phyloP scores from a whole-genome alignment of 2,113 vertebrate genomes.

The Nycticryphes semicollaris region DNA sequence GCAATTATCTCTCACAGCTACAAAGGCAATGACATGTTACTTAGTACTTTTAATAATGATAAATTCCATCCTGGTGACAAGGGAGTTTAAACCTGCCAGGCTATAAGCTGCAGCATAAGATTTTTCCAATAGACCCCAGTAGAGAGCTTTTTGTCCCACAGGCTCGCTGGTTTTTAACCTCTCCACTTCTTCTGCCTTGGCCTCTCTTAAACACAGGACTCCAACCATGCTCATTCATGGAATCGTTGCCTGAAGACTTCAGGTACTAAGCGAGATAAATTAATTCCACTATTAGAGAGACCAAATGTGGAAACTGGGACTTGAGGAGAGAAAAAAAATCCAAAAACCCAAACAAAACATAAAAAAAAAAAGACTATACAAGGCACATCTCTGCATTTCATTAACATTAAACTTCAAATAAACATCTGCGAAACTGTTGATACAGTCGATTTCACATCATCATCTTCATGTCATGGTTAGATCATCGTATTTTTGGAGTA shows the following conservation, averaged over 20 bases:
- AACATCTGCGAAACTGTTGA: constrained; percentile 51
- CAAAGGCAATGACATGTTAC: constrained; percentile 66
- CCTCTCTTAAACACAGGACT: not conserved
- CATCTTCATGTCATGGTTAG: constrained; percentile 50
- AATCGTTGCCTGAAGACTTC: not conserved
- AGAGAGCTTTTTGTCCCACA: not conserved
- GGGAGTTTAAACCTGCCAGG: not conserved
- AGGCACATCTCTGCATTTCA: constrained; percentile 35
- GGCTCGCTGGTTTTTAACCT: not conserved
- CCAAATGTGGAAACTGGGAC: not conserved
- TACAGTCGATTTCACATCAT: constrained; percentile 40
- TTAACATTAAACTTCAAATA: constrained; percentile 62
- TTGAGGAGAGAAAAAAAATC: not conserved
- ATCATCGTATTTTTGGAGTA: constrained; percentile 33
- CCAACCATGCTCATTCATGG: not conserved
- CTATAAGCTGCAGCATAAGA: not conserved
- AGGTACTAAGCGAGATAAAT: not conserved
- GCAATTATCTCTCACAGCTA: constrained; percentile 68
- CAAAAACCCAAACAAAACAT: not conserved
- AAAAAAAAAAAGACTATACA: not conserved
- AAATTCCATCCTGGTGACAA: constrained; percentile 61
- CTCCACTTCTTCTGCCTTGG: not conserved
- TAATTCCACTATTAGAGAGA: not conserved
- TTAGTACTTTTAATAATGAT: constrained; percentile 63
- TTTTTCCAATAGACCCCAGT: not conserved